Evolutionary conservation across 1,140 invertebrate genomes (phyloP).

Genomic region (Macrobrachium nipponense): DNA sequence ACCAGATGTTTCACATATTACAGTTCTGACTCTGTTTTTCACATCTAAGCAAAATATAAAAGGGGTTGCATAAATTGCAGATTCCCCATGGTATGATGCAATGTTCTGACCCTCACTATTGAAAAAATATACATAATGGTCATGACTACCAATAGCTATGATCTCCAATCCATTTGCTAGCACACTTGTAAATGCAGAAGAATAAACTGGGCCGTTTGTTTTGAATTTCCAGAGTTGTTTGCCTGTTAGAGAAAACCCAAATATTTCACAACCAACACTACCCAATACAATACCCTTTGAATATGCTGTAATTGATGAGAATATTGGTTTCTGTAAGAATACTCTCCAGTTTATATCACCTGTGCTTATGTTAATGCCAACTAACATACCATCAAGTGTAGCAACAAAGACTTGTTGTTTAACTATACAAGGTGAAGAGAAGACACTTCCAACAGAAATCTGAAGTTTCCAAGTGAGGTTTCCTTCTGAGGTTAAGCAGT

Average conservation of each 20-base stretch:
- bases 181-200: conserved; percentile 34
- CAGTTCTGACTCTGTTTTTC: conserved; percentile 4
- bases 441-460: conserved; percentile 39
- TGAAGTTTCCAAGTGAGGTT: conserved; percentile 15
- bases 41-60: conserved; percentile 23
- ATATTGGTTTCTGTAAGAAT: conserved; percentile 27
- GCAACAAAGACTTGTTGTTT: conserved; percentile 26
- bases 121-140: conserved; percentile 41
- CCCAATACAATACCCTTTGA: conserved; percentile 44
- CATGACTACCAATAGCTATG: conserved; percentile 43
- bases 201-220: conserved; percentile 28
- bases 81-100: conserved; percentile 1
- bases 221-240: conserved; percentile 36
- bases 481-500: conserved; percentile 29
- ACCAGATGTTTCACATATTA: conserved; percentile 51
- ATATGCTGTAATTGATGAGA: conserved; percentile 31
- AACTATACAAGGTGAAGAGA: conserved; percentile 41
- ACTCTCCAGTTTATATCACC: conserved; percentile 21
- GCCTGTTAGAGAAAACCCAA: conserved; percentile 34
- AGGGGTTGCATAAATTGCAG: conserved; percentile 48
- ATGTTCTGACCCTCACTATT: conserved; percentile 28
- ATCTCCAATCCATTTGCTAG: conserved; percentile 25
- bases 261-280: conserved; percentile 24
- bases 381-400: conserved; percentile 43
- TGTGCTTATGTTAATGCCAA: conserved; percentile 26